Base-by-base conservation (phyloP, 2,888 invertebrate genomes). In the Brachypterus glaber region DNA sequence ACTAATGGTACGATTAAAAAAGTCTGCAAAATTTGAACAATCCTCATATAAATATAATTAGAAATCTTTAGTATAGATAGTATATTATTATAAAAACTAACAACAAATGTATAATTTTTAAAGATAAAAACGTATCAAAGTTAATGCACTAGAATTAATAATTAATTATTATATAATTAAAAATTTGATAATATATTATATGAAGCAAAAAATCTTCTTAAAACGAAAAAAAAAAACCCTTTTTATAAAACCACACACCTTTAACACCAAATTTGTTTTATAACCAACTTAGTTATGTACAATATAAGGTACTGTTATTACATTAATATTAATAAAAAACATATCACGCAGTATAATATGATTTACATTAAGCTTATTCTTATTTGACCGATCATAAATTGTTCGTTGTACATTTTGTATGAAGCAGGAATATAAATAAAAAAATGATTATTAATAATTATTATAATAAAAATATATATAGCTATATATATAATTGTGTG, bases 61-160 rank as follows among this genome's bases (percentile, higher is more conserved):
- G 45, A 53, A 54, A 55, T 58, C 50, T 56, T 54, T 55, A 57
- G 53, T 54, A 55, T 55, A 54, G 46, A 51, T 52, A 52, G 52
- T 56, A 56, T 55, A 56, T 56, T 47, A 49, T 47, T 58, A 58
- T 60, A 59, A 60, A 60, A 59, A 60, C 55, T 58, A 59, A 59
- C 57, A 58, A 57, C 54, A 57, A 55, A 54, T 48, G 47, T 45
- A 41, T 33, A 34, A 33, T 46, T 48, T 43, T 34, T 33, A 45
- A 45, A 44, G 40, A 38, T 39, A 40, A 44, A 47, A 46, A 48
- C 46, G 45, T 49, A 47, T 39, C 40, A 40, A 49, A 41, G 40
- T 44, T 46, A 47, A 46, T 44, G 45, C 44, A 47, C 44, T 49
- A 47, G 41, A 40, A 40, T 44, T 47, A 52, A 45, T 36, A 41